Evolutionary conservation across 2,888 invertebrate species (phyloP).

Genomic region (Eupithecia dodoneata): DNA sequence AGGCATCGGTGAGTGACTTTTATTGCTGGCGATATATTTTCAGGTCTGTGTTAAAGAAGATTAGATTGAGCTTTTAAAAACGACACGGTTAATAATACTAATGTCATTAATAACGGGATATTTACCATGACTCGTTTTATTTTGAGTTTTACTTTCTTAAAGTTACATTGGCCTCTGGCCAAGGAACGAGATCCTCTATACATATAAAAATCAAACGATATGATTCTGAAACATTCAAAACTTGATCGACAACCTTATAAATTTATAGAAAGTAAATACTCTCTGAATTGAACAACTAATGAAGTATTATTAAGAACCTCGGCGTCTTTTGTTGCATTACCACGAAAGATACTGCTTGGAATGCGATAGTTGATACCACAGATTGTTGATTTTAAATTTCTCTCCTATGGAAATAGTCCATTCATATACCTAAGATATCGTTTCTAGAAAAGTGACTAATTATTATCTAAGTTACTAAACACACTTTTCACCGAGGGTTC

Average conservation of each 20-base stretch:
- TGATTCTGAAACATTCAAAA: background rate
- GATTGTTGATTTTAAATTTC: background rate
- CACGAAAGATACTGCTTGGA: background rate
- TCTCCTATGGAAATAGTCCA: background rate
- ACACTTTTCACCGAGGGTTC: background rate
- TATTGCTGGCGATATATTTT: slow-evolving; percentile 43
- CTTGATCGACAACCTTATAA: background rate
- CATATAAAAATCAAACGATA: background rate
- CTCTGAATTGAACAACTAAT: background rate
- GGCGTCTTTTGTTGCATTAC: background rate
- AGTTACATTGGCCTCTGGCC: too few species aligned
- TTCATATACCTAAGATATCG: background rate
- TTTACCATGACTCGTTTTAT: background rate
- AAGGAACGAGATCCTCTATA: too few species aligned
- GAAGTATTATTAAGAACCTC: background rate
- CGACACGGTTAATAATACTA: background rate
- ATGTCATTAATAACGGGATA: background rate
- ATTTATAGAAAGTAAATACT: background rate
- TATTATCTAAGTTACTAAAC: background rate
- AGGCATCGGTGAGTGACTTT: slow-evolving; percentile 87
- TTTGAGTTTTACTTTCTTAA: background rate
- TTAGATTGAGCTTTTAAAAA: background rate
- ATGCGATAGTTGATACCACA: background rate
- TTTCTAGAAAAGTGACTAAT: background rate
- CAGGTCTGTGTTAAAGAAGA: background rate